phyloP scores from a whole-genome alignment of 2,888 invertebrate species.

The Diarsia rubi region DNA sequence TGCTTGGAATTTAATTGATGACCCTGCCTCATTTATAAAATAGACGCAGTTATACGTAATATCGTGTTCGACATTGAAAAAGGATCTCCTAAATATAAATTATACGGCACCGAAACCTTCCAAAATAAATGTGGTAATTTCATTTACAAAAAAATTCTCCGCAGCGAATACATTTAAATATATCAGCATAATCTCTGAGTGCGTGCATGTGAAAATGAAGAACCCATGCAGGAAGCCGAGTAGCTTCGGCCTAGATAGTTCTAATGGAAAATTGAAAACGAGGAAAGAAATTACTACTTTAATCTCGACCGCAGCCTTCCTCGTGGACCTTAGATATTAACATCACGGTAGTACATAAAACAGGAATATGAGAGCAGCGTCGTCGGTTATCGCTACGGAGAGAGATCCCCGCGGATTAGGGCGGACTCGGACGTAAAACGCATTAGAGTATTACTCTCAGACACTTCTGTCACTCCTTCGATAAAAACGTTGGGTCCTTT shows the following conservation, averaged over 20 bases:
- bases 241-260: slow-evolving; percentile 67
- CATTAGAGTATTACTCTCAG: slow-evolving; percentile 78
- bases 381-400: slow-evolving; percentile 49
- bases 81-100: slow-evolving; percentile 80
- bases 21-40: slow-evolving; percentile 63
- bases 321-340: slow-evolving; percentile 61
- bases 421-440: slow-evolving; percentile 69
- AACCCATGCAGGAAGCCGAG: slow-evolving; percentile 70
- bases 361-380: slow-evolving; percentile 61
- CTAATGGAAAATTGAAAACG: slow-evolving; percentile 72
- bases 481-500: slow-evolving; percentile 82
- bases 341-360: slow-evolving; percentile 52
- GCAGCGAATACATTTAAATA: slow-evolving; percentile 86
- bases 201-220: slow-evolving; percentile 79
- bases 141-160: slow-evolving; percentile 81
- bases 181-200: slow-evolving; percentile 84
- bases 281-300: slow-evolving; percentile 71
- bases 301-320: slow-evolving; percentile 62
- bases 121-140: slow-evolving; percentile 86
- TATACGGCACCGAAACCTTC: slow-evolving; percentile 79
- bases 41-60: slow-evolving; percentile 71
- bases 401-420: slow-evolving; percentile 58
- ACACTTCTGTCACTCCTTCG: slow-evolving; percentile 78
- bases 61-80: slow-evolving; percentile 80
- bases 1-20: slow-evolving; percentile 58